Percentiles rank a stretch among this genome's conserved stretches.
Conservation (phyloP, 2,113 vertebrate genomes). For the Lophius piscatorius region DNA sequence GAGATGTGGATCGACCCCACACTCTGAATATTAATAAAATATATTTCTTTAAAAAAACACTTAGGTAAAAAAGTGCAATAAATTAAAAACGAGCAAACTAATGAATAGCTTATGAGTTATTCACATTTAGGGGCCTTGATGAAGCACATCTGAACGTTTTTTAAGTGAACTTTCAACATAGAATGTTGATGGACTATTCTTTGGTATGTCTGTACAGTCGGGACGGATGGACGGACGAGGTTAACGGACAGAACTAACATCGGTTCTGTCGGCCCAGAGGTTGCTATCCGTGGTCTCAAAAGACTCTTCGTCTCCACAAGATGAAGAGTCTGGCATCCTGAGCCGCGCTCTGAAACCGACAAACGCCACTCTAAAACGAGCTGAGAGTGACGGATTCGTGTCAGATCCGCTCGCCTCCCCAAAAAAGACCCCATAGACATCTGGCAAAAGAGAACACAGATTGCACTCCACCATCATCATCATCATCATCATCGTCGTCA, state of each 20-base stretch:
- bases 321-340: slow-evolving; percentile 49
- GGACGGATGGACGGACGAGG: too few species aligned
- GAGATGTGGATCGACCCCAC: too few species aligned
- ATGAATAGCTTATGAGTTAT: too few species aligned
- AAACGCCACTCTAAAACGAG: slow-evolving; percentile 48
- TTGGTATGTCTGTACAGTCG: too few species aligned
- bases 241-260: slow-evolving; percentile 51
- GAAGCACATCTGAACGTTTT: too few species aligned
- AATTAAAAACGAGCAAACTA: too few species aligned
- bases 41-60: too few species aligned
- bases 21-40: too few species aligned
- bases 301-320: slow-evolving; percentile 33
- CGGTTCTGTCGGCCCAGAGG: slow-evolving; percentile 57
- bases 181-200: too few species aligned
- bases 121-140: too few species aligned
- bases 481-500: slow-evolving; percentile 30
- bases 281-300: slow-evolving; percentile 49
- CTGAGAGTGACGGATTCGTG: slow-evolving; percentile 37
- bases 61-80: too few species aligned
- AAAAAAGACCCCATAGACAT: slow-evolving; percentile 33
- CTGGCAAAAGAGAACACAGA: slow-evolving; percentile 35
- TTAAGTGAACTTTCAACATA: too few species aligned
- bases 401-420: slow-evolving; percentile 12
- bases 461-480: slow-evolving; percentile 23
- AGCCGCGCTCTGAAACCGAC: slow-evolving; percentile 45